Evolutionary conservation across 2,888 invertebrate genomes (phyloP).

Genomic region (Fragum sueziense): DNA sequence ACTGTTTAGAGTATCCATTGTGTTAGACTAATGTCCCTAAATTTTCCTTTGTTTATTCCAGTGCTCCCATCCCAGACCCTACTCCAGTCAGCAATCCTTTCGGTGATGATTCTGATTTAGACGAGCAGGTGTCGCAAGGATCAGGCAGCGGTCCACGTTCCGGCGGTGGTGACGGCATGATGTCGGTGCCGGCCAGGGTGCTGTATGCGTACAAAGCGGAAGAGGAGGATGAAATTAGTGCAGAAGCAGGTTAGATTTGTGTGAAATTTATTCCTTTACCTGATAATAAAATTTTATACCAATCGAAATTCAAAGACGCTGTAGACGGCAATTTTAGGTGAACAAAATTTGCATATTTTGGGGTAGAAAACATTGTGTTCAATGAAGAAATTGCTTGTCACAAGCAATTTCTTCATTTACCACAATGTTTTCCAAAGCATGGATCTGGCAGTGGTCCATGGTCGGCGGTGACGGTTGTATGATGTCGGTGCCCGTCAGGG

Average conservation of each 20-base stretch:
- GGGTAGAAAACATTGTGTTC: too few species aligned
- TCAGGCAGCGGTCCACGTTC: slow-evolving; percentile 13
- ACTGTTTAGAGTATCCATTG: too few species aligned
- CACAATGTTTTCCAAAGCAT: too few species aligned
- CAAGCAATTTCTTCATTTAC: too few species aligned
- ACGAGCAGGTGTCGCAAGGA: slow-evolving; percentile 54
- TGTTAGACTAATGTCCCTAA: neutral
- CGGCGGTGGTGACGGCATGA: slow-evolving; percentile 2
- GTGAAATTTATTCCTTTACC: too few species aligned
- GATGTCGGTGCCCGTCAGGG: slow-evolving; percentile 84
- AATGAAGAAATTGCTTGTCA: too few species aligned
- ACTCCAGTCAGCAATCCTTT: slow-evolving; percentile 64
- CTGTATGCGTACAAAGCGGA: slow-evolving; percentile 98
- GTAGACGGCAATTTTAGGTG: too few species aligned
- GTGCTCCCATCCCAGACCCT: slow-evolving; percentile 31
- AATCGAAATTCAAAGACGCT: too few species aligned
- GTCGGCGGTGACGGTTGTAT: slow-evolving; percentile 4
- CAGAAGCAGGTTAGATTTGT: slow-evolving; percentile 93
- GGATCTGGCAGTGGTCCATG: slow-evolving; percentile 24
- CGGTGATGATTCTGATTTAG: slow-evolving; percentile 67
- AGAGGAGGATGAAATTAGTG: slow-evolving; percentile 98
- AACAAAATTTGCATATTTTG: too few species aligned
- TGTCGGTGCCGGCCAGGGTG: slow-evolving; percentile 85
- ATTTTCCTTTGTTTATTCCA: slow-evolving; percentile 17
- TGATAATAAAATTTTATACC: too few species aligned